Percentiles rank a stretch among this genome's conserved stretches.
phyloP scores from a whole-genome alignment of 92 coral and sea anemone species.

The Bergia puertoricense region DNA sequence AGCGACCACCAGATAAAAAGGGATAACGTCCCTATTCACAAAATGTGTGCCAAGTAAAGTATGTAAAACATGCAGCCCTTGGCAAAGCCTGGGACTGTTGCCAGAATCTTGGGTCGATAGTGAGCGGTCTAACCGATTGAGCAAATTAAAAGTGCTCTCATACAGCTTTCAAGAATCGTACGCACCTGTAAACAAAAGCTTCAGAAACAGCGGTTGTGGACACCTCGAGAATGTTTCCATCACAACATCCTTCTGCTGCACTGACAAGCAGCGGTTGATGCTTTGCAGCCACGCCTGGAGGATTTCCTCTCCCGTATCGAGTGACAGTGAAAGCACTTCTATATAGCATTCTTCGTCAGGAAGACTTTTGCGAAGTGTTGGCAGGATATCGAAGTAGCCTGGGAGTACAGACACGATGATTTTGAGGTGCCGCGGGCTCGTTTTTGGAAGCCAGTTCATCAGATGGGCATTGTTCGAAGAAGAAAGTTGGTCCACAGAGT shows the following conservation, averaged over 20 bases:
- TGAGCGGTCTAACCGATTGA: not conserved
- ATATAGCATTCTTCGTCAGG: constrained; percentile 67
- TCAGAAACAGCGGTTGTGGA: constrained; percentile 83
- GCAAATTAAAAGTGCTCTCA: not conserved
- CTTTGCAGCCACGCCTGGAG: constrained; percentile 79
- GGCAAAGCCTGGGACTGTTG: too few species aligned
- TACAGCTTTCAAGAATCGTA: not conserved
- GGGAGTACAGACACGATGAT: constrained; percentile 79
- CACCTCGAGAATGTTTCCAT: constrained; percentile 65
- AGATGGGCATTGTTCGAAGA: constrained; percentile 79
- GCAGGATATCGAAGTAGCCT: constrained; percentile 69
- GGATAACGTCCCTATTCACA: too few species aligned
- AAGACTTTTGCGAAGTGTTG: constrained; percentile 78
- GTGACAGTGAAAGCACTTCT: constrained; percentile 74
- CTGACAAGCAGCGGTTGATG: constrained; percentile 61
- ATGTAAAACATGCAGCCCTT: too few species aligned
- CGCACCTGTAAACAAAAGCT: constrained; percentile 65
- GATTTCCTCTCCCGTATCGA: constrained; percentile 71
- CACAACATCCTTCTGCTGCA: constrained; percentile 60
- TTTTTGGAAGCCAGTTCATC: constrained; percentile 87
- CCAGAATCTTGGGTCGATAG: not conserved
- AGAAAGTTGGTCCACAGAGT: constrained; percentile 79
- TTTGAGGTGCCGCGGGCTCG: constrained; percentile 56
- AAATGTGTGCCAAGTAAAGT: too few species aligned
- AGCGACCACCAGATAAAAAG: not conserved